phyloP scores from a whole-genome alignment of 2,888 invertebrate species.

The Drosophila rellima region DNA sequence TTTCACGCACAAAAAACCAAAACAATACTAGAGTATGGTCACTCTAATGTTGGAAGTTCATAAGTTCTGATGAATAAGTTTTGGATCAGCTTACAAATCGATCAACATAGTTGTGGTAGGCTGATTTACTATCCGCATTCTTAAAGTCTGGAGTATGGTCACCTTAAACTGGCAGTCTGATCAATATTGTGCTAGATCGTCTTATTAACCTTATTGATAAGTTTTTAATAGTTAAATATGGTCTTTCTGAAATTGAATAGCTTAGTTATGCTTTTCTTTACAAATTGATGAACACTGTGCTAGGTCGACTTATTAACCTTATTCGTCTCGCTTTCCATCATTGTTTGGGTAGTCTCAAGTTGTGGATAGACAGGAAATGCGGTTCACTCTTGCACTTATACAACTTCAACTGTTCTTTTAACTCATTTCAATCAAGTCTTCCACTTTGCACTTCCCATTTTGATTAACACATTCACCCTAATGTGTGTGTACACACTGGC shows the following conservation, averaged over 20 bases:
- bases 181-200: not conserved
- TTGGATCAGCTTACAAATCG: not conserved
- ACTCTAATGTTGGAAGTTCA: not conserved
- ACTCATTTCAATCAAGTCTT: constrained; percentile 21
- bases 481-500: constrained; percentile 1
- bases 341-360: constrained; percentile 4
- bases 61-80: not conserved
- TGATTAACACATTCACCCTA: constrained; percentile 36
- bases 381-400: constrained; percentile 14
- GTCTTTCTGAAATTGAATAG: not conserved
- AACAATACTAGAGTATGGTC: not conserved
- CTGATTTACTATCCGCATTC: not conserved
- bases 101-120: not conserved
- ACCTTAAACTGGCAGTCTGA: not conserved
- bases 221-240: not conserved
- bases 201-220: not conserved
- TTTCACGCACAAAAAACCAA: not conserved
- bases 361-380: constrained; percentile 14
- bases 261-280: not conserved
- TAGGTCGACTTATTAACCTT: constrained; percentile 19
- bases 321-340: constrained; percentile 11
- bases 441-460: constrained; percentile 38
- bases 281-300: not conserved
- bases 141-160: not conserved
- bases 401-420: constrained; percentile 11